These are phyloP conservation scores for rabbit (Oryctolagus cuniculus) DNA, from an alignment of 2,113 vertebrate species.

Conservation along the genomic window mOryCun1.1 NC_091443.1:108352501-108353000, in stretches of 20 bases:
- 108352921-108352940: neutral
- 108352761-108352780: neutral
- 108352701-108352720: fast-evolving
- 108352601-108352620: neutral
- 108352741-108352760: neutral
- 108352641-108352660: neutral
- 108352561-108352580: neutral
- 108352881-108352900: neutral
- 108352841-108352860: neutral
- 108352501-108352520: neutral
- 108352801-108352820: neutral
- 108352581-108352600: neutral
- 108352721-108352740: neutral
- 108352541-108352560: neutral
- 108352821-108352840: neutral
- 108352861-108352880: neutral
- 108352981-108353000: neutral
- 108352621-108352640: neutral
- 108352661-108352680: neutral
- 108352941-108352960: neutral
- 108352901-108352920: neutral
- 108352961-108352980: neutral
- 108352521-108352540: neutral
- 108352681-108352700: neutral
- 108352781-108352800: neutral